Evolutionary conservation across 2,888 invertebrate species (phyloP).

Genomic region (Nomada lathburiana): DNA sequence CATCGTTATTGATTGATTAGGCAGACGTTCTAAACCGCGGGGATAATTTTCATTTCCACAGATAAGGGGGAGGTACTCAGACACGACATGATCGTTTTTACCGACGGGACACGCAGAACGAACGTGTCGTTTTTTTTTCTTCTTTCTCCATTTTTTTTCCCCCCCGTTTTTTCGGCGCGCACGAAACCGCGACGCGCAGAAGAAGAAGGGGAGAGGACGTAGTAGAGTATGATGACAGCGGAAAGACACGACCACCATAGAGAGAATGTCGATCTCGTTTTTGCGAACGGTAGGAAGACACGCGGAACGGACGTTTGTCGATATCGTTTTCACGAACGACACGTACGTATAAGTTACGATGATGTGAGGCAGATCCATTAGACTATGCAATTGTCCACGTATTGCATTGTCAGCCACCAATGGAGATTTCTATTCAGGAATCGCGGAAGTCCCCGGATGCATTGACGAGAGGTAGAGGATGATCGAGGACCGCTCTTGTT

Average conservation of each 20-base stretch:
- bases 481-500: conserved; percentile 72
- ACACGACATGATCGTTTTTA: conserved; percentile 50
- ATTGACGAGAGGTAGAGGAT: conserved; percentile 72
- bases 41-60: conserved; percentile 49
- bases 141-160: not conserved
- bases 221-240: conserved; percentile 69
- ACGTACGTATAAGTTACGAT: conserved; percentile 74
- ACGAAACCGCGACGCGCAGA: conserved; percentile 46
- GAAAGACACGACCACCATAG: conserved; percentile 68
- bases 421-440: conserved; percentile 72
- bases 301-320: conserved; percentile 72
- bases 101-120: conserved; percentile 8
- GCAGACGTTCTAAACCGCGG: conserved; percentile 22
- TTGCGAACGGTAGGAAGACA: conserved; percentile 66
- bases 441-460: conserved; percentile 70
- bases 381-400: conserved; percentile 74
- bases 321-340: conserved; percentile 73
- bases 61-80: conserved; percentile 37
- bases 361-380: conserved; percentile 73
- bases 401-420: conserved; percentile 71
- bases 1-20: conserved; percentile 56
- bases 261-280: conserved; percentile 71
- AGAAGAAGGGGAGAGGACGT: conserved; percentile 66
- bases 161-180: conserved; percentile 49
- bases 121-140: not conserved